phyloP scores from a whole-genome alignment of 2,888 invertebrate genomes.

The Thereva unica region DNA sequence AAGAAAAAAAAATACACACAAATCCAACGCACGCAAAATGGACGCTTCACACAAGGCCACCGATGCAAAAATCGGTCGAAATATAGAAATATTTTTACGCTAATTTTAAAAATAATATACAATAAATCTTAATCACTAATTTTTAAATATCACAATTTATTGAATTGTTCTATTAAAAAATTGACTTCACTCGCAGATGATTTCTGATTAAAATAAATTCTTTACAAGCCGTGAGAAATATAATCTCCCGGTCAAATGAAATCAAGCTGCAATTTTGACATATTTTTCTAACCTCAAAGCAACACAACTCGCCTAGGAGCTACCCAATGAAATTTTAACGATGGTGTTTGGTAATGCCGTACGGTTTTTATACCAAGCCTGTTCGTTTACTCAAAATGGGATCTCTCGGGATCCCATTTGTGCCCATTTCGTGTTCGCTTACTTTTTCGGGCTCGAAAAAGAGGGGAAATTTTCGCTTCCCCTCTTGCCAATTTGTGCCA shows the following conservation, averaged over 20 bases:
- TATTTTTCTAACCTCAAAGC: background rate
- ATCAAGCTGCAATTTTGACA: background rate
- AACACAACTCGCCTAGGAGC: background rate
- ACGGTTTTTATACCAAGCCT: too few species aligned
- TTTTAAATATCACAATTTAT: background rate
- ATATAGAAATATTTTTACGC: too few species aligned
- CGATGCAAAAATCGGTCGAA: background rate
- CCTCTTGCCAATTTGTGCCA: too few species aligned
- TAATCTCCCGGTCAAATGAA: background rate
- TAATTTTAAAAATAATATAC: background rate
- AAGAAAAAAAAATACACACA: constrained; percentile 19
- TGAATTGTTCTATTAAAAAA: background rate
- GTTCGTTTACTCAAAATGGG: too few species aligned
- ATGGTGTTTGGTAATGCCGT: too few species aligned
- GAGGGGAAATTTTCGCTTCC: too few species aligned
- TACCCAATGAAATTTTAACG: background rate
- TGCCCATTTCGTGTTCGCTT: too few species aligned
- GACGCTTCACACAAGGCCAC: constrained; percentile 17
- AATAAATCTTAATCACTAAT: background rate
- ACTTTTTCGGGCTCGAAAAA: too few species aligned
- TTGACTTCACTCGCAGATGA: background rate
- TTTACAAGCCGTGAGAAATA: background rate
- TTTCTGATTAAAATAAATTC: background rate
- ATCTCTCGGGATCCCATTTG: too few species aligned
- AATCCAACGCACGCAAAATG: constrained; percentile 9